phyloP scores from a whole-genome alignment of 64 coral and sea anemone genomes.

The Actinia equina region DNA sequence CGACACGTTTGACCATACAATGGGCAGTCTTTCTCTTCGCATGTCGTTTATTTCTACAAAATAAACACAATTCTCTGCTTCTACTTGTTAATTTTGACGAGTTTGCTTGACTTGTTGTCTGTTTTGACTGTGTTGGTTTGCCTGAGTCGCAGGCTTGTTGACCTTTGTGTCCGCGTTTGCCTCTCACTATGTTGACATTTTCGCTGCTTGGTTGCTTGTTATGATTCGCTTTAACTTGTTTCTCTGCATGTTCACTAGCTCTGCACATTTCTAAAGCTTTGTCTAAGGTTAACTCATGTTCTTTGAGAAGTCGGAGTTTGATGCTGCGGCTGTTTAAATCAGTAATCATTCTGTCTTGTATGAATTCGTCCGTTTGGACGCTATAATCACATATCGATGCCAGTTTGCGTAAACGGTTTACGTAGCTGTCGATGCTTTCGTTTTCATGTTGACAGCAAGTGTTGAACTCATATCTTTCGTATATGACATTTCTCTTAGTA shows the following conservation, averaged over 20 bases:
- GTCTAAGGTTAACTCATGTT: slow-evolving; percentile 46
- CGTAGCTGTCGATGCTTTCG: slow-evolving; percentile 27
- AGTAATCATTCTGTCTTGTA: slow-evolving; percentile 38
- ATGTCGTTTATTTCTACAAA: slow-evolving; percentile 46
- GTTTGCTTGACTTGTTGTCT: slow-evolving; percentile 3
- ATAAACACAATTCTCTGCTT: slow-evolving; percentile 33
- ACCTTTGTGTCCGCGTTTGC: slow-evolving; percentile 32
- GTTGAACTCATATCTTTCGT: slow-evolving; percentile 48
- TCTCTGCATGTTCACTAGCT: slow-evolving; percentile 49
- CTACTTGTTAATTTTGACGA: neutral
- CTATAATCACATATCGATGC: slow-evolving; percentile 37
- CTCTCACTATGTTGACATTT: slow-evolving; percentile 39
- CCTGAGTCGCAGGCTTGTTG: slow-evolving; percentile 38
- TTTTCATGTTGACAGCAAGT: slow-evolving; percentile 46
- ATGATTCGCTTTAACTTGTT: slow-evolving; percentile 59
- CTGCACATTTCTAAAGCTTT: slow-evolving; percentile 59
- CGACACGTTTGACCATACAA: neutral
- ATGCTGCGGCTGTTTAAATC: slow-evolving; percentile 22
- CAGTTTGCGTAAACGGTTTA: slow-evolving; percentile 29
- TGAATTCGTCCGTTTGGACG: slow-evolving; percentile 37
- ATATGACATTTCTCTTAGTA: slow-evolving; percentile 55
- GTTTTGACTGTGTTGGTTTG: slow-evolving; percentile 29
- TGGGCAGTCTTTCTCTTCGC: neutral
- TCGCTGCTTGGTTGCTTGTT: slow-evolving; percentile 55
- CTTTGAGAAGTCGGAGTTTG: slow-evolving; percentile 50